Conservation (phyloP, 2,113 vertebrate genomes). For the human region GRCh38 chr21:44765001-44765500, state of each 20-base stretch:
- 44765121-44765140: neutral
- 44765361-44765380: neutral
- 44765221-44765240: neutral
- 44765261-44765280: neutral
- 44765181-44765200: neutral
- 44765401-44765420: neutral
- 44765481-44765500: neutral
- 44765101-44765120: neutral
- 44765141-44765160: neutral
- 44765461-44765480: neutral
- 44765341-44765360: neutral
- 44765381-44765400: neutral
- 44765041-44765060: neutral
- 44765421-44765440: accelerated
- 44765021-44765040: neutral
- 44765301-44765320: neutral
- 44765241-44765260: neutral
- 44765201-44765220: neutral
- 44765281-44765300: neutral
- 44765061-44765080: too few relatives aligned
- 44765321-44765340: neutral
- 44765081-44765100: neutral
- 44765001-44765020: neutral
- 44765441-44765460: too few relatives aligned
- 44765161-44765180: neutral